Base-by-base conservation (phyloP, 2,888 invertebrate species). In the Oscheius onirici region DNA sequence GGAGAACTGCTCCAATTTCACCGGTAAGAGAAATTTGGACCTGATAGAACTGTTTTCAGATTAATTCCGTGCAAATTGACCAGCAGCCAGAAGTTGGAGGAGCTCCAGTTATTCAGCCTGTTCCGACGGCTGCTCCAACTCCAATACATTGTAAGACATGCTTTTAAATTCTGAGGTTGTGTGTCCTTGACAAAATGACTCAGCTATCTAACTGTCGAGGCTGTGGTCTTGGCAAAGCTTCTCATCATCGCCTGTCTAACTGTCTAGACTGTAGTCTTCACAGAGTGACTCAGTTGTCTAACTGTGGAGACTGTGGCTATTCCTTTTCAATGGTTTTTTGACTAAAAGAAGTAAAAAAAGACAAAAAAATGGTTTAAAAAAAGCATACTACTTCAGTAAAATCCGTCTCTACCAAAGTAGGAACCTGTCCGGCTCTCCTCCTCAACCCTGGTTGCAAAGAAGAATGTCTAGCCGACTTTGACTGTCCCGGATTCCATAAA, bases 401-500 rank as follows among this genome's bases (percentile, higher is more conserved):
- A 43, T n/a, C 72, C 26, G 20, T 55, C 0, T 10, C 58, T 20
- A 54, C 58, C 11, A 78, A 78, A 69, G 67, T 78, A 10, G 78
- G 78, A 40, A 70, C 73, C 13, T 78, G 78, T 40, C 73, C 76
- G 11, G 65, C 69, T n/a, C 40, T 75, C 43, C 54, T 78, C 3
- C 60, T 76, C 11, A 78, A 78, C 55, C 76, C 78, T 5, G 77
- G 76, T 24, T 76, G 77, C 41, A 52, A 66, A 17, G 77, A 77
- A 40, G 75, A 79, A 54, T 83, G 83, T 46, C 58, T 51, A 11
- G 58, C 66, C 1, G 86, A 86, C 66, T 52, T 67, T 2, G 83
- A 86, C 52, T 86, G 86, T 49, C 76, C 77, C 0, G 80, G 79
- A 0, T 77, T 78, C 60, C 71, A 72, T 49, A 86, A 87, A 65